Conservation (phyloP, 2,797 vertebrate species). For the Psittacula derbiana region DNA sequence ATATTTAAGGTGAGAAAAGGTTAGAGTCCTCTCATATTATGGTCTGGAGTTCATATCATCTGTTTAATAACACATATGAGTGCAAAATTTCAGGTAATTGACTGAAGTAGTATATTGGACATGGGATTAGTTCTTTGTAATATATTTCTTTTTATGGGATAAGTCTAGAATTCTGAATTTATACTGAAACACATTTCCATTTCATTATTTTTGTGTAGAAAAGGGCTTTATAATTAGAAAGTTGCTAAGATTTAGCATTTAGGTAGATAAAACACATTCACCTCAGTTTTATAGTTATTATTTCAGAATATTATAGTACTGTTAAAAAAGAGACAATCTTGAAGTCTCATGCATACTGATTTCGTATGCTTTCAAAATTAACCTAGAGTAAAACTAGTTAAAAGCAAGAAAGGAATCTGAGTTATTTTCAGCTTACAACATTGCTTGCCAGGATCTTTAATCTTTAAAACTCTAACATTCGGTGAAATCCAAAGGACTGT, state of each 20-base stretch:
- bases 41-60: background rate
- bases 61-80: background rate
- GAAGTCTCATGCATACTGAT: background rate
- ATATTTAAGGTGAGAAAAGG: background rate
- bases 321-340: background rate
- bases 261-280: background rate
- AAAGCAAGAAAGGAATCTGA: background rate
- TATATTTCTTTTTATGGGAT: background rate
- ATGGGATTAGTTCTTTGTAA: background rate
- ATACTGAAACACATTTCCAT: background rate
- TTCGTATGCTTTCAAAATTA: background rate
- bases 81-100: background rate
- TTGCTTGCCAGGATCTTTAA: background rate
- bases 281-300: background rate
- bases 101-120: background rate
- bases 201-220: background rate
- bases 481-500: background rate
- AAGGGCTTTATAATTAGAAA: background rate
- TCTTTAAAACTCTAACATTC: background rate
- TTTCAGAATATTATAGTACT: background rate
- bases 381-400: background rate
- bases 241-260: background rate
- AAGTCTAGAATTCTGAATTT: background rate
- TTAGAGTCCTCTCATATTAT: background rate
- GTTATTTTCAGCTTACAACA: background rate